Base-by-base conservation (phyloP, 2,888 invertebrate species). In the Melolontha melolontha region DNA sequence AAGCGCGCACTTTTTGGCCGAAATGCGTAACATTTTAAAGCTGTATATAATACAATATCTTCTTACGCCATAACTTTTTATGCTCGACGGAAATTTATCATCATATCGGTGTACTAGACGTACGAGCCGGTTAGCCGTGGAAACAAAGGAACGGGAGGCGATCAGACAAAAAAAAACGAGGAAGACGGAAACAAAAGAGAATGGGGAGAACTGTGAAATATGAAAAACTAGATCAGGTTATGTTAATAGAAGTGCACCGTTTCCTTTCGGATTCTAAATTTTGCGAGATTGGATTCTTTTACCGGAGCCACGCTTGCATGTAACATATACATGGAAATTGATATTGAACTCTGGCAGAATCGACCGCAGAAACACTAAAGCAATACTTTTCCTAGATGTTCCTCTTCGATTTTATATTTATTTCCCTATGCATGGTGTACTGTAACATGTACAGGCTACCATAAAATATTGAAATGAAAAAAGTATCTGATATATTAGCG, bases 291-390 rank as follows among this genome's bases (percentile, higher is more conserved):
- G 57, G 57, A 57, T 57, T 29, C 27, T 27, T 27, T 44, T 44
- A 34, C 39, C 10, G 34, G 14, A 7, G 14, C 40, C 29, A n/a
- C 27, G 47, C 17, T 11, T 39, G 22, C 17, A 14, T 44, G 27
- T 39, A 44, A 49, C 44, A 55, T 55, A 66, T 66, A 50, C 57
- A 66, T 66, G 59, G 50, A 66, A 66, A 59, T 66, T 66, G 66
- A 66, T 66, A 66, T 59, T 66, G 59, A 66, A 27, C 57, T 49
- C 49, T 57, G 66, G 17, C 40, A 10, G 59, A 41, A 64, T 52
- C 64, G 52, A 39, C 34, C 16, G 22, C 41, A 55, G 34, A 10
- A 34, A 34, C 8, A 34, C 34, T 34, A 6, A 10, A 6, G 34
- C 34, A 34, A 34, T 34, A 34, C 8, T 34, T 34, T 34, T 34